Evolutionary conservation across 2,113 vertebrate species (phyloP), one percentile per base, ranked within the genome.

Genomic region (Limanda limanda): DNA sequence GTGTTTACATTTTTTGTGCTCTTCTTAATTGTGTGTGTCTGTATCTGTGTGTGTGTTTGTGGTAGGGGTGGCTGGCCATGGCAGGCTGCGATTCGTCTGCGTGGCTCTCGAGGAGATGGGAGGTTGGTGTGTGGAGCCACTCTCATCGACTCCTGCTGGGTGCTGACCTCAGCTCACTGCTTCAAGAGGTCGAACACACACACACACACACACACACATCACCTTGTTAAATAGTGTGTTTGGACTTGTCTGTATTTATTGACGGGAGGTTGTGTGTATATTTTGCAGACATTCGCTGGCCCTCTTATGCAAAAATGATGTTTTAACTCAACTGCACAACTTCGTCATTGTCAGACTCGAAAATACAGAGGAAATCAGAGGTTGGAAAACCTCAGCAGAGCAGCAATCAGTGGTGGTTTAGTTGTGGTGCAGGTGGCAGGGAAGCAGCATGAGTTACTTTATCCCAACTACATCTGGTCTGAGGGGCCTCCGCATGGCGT

Each of bases 111-210:
- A 0, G 95, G 96, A 15, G 96, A 98, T 0, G 97, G 97, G 81
- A 92, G 97, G 64, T 90, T 99, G 68, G 94, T 99, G 55, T 99
- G 98, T 66, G 98, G 97, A 70, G 98, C 97, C 3, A 99, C 97
- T 1, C 96, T 99, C 21, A 95, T 99, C 78, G 96, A 95, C 85
- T 97, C 96, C 91, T 99, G 98, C 91, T 99, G 98, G 98, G 95
- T 97, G 7, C 95, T 99, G 66, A 99, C 97, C 3, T 97, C 97
- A 0, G 97, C 98, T 3, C 98, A 99, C 64, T 99, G 98, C 84
- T 99, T 99, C 92, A 99, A 99, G 89, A 98, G 97, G 98, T 94
- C 79, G 90, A 3, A 81, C 71, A 61, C 55, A 59, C 67, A 70
- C 57, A 70, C 56, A 71, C n/a, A n/a, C n/a, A n/a, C n/a, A n/a